Evolutionary conservation across 1,140 invertebrate genomes (phyloP), one percentile per base, ranked within the genome.

Genomic region (Zaprionus ornatus): DNA sequence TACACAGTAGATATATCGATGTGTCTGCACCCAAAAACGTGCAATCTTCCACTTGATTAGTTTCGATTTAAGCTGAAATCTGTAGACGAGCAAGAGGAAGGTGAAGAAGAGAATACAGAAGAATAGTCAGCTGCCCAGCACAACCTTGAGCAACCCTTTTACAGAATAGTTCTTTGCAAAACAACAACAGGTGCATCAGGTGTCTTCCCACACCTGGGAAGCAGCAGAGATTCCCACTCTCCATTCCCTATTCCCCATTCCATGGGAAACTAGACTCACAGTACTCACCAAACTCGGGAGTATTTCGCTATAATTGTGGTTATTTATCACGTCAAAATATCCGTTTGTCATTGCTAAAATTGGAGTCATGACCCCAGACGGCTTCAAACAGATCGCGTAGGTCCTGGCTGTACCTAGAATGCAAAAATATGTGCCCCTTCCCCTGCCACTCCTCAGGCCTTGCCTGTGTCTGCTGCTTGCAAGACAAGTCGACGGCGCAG

Each of bases 11-110:
- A 80, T 71, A 79, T 66, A 40, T 67, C 71, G 77, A 62, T 62
- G 40, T 59, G 52, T 32, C 32, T 69, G 84, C 84, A 87, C 80
- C 84, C 81, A 80, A 83, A 80, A 75, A 79, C 69, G 62, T 73
- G 80, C 87, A 88, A 80, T 87, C 84, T 88, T 88, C 85, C 84
- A 88, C 85, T 88, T 88, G 84, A 88, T 88, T 88, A 84, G 84
- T 35, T 84, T 78, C 68, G 68, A 71, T 72, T 68, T 74, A 57
- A 77, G 78, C 59, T 66, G 45, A 67, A 61, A 68, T 60, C 65
- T 37, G 13, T 10, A 32, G 29, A 32, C 29, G 2, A 32, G 9
- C 4, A 13, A 37, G 4, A 17, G 3, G n/a, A 42, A 42, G 6
- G n/a, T 2, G n/a, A 17, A 17, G 40, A 17, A 9, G 15, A 32